Evolutionary conservation across 2,888 invertebrate genomes (phyloP), one percentile per base, ranked within the genome.

Genomic region (Anodontia alba): DNA sequence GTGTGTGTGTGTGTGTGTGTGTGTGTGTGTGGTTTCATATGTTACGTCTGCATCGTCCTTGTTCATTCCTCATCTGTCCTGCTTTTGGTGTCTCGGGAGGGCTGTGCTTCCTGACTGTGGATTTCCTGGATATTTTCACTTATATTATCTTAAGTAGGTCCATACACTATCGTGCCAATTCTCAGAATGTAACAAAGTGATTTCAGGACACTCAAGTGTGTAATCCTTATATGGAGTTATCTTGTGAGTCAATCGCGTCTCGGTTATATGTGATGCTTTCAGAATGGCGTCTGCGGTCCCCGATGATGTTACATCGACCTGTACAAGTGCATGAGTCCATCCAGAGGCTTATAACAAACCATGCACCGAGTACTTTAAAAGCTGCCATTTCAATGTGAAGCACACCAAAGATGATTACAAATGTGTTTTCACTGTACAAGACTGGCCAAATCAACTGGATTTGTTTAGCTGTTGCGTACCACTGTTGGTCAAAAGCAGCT

Each of bases 311-410:
- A 91, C 80, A 12, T 57, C 82, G 15, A 90, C 88, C 36, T 83
- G 38, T 23, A 74, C 69, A 12, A 90, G n/a, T 1, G 76, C 78
- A 8, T 51, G 8, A 43, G 81, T 83, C 90, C 90, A 91, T 10
- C 90, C 92, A n/a, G n/a, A 78, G 83, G 86, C 90, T n/a, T 87
- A n/a, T n/a, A n/a, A n/a, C 54, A 2, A 91, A 75, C 73, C 78
- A 72, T 68, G 77, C 73, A 8, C 90, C 90, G 12, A 90, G 26
- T 12, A 84, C 67, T 57, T 79, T 87, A 76, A 89, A 76, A 31
- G 83, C 75, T 26, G 88, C 87, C 87, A 90, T 88, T 72, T 91
- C 90, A 54, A 86, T 90, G 73, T 92, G 91, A 67, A 92, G 74
- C 33, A 90, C 91, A 29, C 90, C 91, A 51, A 92, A 76, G 84